These are phyloP conservation scores for Drosophila diplacantha DNA, from an alignment of 2,888 invertebrate species.

Conservation along the genomic window DNA sequence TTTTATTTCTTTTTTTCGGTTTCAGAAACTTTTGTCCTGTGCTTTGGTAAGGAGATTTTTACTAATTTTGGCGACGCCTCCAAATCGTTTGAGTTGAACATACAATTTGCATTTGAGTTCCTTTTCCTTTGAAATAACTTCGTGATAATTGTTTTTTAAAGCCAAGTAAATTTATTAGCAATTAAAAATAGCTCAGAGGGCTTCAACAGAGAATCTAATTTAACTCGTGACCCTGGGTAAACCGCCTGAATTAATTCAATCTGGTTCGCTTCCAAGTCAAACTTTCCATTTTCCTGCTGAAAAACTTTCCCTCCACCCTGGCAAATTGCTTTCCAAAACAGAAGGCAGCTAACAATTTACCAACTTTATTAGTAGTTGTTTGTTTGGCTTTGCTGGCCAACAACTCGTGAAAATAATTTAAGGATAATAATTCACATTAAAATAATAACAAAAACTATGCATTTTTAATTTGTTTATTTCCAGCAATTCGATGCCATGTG, in stretches of 20 bases:
- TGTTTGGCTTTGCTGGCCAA: conserved; percentile 12
- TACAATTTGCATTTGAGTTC: not conserved
- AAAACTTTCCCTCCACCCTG: conserved; percentile 7
- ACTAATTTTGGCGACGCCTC: conserved; percentile 14
- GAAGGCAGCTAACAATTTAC: conserved; percentile 20
- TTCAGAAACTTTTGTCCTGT: conserved; percentile 37
- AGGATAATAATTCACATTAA: conserved; percentile 23
- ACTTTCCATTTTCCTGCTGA: conserved; percentile 37
- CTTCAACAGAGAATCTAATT: conserved; percentile 4
- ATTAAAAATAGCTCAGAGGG: conserved; percentile 4
- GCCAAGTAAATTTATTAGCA: conserved; percentile 4
- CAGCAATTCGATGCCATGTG: conserved; percentile 89
- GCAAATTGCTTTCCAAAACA: conserved; percentile 26
- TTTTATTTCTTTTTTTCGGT: not conserved
- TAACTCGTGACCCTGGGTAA: conserved; percentile 6
- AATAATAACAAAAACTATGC: conserved; percentile 7
- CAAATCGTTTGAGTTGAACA: conserved; percentile 3
- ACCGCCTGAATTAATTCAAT: conserved; percentile 17
- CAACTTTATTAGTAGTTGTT: conserved; percentile 17
- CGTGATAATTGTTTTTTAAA: not conserved
- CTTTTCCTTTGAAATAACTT: not conserved
- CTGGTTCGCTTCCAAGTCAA: conserved; percentile 23
- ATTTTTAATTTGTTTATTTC: conserved; percentile 28
- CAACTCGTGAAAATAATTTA: conserved; percentile 20
- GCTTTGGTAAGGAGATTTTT: not conserved